Evolutionary conservation across 2,888 invertebrate species (phyloP).

Genomic region (Temnothorax ravouxi): DNA sequence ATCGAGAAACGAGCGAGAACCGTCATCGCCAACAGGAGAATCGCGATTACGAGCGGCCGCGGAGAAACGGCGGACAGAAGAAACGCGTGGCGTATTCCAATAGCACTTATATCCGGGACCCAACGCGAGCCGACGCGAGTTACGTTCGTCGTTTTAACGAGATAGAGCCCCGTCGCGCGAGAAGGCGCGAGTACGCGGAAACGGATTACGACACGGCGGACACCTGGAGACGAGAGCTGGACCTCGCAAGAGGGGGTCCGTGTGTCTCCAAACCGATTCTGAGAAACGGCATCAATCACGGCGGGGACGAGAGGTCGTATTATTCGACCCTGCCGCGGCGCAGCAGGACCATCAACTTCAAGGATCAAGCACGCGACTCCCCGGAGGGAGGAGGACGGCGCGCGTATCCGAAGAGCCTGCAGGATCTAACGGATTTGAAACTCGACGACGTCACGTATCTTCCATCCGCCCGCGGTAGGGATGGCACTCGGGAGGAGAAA

Average conservation of each 20-base stretch:
- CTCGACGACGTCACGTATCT: constrained; percentile 72
- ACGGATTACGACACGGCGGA: constrained; percentile 25
- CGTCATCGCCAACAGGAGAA: constrained; percentile 9
- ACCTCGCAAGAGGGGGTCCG: background rate
- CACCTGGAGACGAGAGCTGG: constrained; percentile 40
- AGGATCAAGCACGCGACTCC: constrained; percentile 65
- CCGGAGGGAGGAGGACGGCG: constrained; percentile 56
- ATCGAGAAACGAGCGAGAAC: constrained; percentile 14
- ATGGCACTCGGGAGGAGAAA: constrained; percentile 41
- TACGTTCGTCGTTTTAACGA: constrained; percentile 45
- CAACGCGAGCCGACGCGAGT: constrained; percentile 26
- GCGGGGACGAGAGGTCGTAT: constrained; percentile 68
- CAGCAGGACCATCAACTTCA: constrained; percentile 74
- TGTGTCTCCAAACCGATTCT: constrained; percentile 62
- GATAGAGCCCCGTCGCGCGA: constrained; percentile 26
- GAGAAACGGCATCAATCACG: constrained; percentile 65
- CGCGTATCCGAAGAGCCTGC: constrained; percentile 81
- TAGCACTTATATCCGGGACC: constrained; percentile 34
- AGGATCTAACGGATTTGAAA: constrained; percentile 83
- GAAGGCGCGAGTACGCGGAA: constrained; percentile 52
- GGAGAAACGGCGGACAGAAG: constrained; percentile 24
- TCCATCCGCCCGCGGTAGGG: background rate
- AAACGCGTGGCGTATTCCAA: constrained; percentile 38
- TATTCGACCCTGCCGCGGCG: constrained; percentile 81
- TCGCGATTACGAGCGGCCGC: constrained; percentile 36